phyloP scores from a whole-genome alignment of 64 coral and sea anemone species.

The Hydrozoanthus tunicans region DNA sequence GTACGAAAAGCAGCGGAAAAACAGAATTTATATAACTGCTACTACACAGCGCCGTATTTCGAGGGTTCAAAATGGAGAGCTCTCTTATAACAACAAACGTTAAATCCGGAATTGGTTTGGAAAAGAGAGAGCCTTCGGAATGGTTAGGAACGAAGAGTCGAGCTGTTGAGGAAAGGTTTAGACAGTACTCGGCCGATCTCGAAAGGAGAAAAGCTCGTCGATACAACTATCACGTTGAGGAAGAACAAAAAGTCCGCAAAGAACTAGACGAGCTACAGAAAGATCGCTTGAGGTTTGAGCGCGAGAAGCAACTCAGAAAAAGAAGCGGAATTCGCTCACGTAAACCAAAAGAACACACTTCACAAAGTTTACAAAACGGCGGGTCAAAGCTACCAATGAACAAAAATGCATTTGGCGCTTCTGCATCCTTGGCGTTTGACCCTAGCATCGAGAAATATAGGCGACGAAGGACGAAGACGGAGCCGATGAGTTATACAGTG shows the following conservation, averaged over 20 bases:
- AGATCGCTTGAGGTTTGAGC: conserved; percentile 70
- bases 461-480: conserved; percentile 11
- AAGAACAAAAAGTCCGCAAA: conserved; percentile 55
- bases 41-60: not conserved
- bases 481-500: conserved; percentile 15
- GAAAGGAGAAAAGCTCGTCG: conserved; percentile 35
- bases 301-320: conserved; percentile 72
- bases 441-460: conserved; percentile 57
- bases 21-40: too few relatives aligned
- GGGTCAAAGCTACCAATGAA: conserved; percentile 52
- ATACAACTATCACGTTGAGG: conserved; percentile 57
- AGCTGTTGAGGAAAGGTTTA: conserved; percentile 49
- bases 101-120: conserved; percentile 20
- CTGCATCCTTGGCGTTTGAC: conserved; percentile 76
- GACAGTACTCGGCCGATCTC: conserved; percentile 18
- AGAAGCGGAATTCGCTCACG: conserved; percentile 45
- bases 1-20: too few relatives aligned
- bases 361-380: not conserved
- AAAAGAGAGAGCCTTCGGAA: conserved; percentile 45
- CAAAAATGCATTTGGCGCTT: conserved; percentile 60
- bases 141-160: conserved; percentile 62
- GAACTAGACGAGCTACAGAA: conserved; percentile 67
- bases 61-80: conserved; percentile 23
- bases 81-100: conserved; percentile 11
- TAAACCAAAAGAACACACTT: not conserved